Evolutionary conservation across 2,113 vertebrate genomes (phyloP).

Genomic region (Ammodytes dubius): DNA sequence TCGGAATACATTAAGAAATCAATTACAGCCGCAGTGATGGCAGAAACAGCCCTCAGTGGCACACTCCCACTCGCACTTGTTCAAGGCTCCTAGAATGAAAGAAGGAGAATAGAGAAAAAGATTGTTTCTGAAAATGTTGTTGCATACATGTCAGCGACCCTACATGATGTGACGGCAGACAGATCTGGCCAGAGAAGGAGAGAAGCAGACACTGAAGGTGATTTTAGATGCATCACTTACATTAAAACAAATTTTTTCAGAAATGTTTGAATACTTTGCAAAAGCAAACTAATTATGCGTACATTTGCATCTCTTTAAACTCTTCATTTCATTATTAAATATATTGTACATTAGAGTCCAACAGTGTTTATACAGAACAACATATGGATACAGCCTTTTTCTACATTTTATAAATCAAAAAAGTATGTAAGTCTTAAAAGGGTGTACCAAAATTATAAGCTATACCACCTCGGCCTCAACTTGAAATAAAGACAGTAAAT

Average conservation of each 20-base stretch:
- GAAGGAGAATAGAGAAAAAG: not conserved
- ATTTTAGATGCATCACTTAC: too few species aligned
- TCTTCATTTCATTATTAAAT: too few species aligned
- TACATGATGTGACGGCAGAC: not conserved
- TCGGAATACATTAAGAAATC: constrained; percentile 67
- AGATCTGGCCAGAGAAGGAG: constrained; percentile 8
- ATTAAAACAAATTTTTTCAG: too few species aligned
- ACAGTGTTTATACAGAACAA: too few species aligned
- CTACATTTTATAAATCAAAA: too few species aligned
- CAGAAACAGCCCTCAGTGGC: constrained; percentile 6
- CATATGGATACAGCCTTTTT: not conserved
- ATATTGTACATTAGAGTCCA: not conserved
- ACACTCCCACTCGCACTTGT: not conserved
- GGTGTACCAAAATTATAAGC: not conserved
- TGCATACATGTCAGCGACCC: not conserved
- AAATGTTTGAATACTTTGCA: too few species aligned
- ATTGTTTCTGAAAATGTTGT: not conserved
- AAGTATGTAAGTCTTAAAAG: constrained; percentile 21
- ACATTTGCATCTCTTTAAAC: too few species aligned
- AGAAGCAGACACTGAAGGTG: not conserved
- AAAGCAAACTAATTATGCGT: too few species aligned
- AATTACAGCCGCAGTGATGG: constrained; percentile 57
- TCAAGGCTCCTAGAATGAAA: not conserved
- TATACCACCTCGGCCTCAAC: not conserved
- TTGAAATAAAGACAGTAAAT: constrained; percentile 21